A percentile compares a stretch with the other conserved stretches of the same genome.
Evolutionary conservation across 2,797 vertebrate genomes (phyloP).

Genomic region (Tauraco hartlaubi): DNA sequence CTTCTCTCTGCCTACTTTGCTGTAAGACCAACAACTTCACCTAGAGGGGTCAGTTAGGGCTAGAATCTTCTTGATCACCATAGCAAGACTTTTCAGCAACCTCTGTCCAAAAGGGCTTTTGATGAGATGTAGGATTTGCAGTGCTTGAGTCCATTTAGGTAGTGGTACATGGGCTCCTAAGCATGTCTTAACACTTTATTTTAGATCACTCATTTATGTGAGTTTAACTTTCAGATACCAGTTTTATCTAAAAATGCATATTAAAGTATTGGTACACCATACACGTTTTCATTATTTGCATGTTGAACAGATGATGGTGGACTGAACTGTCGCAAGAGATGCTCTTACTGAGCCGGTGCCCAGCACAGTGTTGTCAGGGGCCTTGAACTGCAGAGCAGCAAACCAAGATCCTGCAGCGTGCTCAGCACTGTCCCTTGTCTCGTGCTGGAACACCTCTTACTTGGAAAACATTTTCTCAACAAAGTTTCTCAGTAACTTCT

Average conservation of each 20-base stretch:
- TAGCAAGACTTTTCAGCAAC: neutral
- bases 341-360: neutral
- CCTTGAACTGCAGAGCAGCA: neutral
- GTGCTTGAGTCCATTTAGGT: neutral
- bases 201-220: neutral
- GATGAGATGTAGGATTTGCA: neutral
- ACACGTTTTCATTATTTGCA: neutral
- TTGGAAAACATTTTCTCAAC: neutral
- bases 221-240: neutral
- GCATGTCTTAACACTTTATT: neutral
- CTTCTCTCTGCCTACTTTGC: neutral
- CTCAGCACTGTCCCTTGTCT: neutral
- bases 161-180: neutral
- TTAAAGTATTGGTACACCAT: neutral
- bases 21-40: neutral
- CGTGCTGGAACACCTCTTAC: neutral
- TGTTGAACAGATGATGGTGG: neutral
- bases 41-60: neutral
- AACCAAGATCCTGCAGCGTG: neutral
- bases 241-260: neutral
- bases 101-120: neutral
- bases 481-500: neutral
- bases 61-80: neutral
- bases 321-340: neutral
- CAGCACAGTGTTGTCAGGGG: rapidly evolving